phyloP scores from a whole-genome alignment of 2,888 invertebrate species.

The Prionchulus punctatus region DNA sequence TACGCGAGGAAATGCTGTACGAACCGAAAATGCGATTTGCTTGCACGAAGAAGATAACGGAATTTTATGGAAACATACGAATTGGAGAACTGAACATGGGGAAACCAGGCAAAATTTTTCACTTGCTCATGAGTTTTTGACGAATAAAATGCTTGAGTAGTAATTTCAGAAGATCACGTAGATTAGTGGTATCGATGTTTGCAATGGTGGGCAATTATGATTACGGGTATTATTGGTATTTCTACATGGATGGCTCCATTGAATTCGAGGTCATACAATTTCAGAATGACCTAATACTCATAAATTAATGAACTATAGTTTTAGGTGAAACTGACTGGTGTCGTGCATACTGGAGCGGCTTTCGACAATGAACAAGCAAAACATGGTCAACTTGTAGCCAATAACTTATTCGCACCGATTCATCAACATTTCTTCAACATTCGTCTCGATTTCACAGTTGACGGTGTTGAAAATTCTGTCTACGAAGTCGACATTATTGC shows the following conservation, averaged over 20 bases:
- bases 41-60: conserved; percentile 13
- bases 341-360: conserved; percentile 7
- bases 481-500: conserved; percentile 6
- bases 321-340: conserved; percentile 11
- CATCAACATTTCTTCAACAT: conserved; percentile 13
- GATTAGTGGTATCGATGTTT: conserved; percentile 11
- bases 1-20: conserved; percentile 1
- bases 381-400: conserved; percentile 10
- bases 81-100: background rate
- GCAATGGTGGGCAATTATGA: conserved; percentile 12
- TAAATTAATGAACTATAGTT: too few species aligned
- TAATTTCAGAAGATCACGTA: conserved; percentile 6
- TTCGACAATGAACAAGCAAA: background rate
- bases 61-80: conserved; percentile 7
- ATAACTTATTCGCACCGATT: conserved; percentile 11
- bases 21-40: conserved; percentile 12
- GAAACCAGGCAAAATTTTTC: too few species aligned
- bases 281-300: too few species aligned
- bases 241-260: conserved; percentile 9
- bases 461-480: conserved; percentile 12
- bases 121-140: too few species aligned
- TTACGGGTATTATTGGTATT: conserved; percentile 13
- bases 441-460: conserved; percentile 12
- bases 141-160: too few species aligned
- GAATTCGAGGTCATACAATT: conserved; percentile 5